Percentiles rank a stretch among this genome's conserved stretches.
Conservation (phyloP, 2,888 invertebrate genomes). For the Horisme vitalbata region DNA sequence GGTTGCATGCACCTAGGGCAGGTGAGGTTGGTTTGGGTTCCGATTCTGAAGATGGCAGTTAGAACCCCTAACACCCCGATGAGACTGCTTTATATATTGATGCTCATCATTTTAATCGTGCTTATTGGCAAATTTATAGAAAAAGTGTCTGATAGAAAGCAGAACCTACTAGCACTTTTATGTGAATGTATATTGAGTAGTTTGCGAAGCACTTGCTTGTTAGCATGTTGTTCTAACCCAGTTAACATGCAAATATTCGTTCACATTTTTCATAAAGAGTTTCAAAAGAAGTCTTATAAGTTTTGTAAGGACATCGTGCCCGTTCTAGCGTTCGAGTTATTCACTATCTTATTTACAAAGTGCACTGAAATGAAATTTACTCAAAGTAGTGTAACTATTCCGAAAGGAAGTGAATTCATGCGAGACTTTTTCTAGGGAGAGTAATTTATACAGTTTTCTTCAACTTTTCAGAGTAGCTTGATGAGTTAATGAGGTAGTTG, state of each 20-base stretch:
- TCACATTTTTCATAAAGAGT: slow-evolving; percentile 11
- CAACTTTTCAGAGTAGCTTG: slow-evolving; percentile 6
- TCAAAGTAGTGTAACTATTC: slow-evolving; percentile 25
- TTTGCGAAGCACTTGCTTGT: neutral
- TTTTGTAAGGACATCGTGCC: slow-evolving; percentile 16
- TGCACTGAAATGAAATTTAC: slow-evolving; percentile 27
- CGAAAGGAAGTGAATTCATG: slow-evolving; percentile 25
- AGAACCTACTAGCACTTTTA: too few species aligned
- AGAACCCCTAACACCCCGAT: too few species aligned
- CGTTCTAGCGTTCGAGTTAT: slow-evolving; percentile 21
- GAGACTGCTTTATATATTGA: too few species aligned
- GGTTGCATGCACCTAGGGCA: too few species aligned
- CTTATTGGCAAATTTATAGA: too few species aligned
- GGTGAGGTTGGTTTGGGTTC: too few species aligned
- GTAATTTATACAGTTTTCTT: slow-evolving; percentile 13
- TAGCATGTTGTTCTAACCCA: slow-evolving; percentile 6
- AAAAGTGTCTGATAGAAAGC: too few species aligned
- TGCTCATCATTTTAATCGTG: too few species aligned
- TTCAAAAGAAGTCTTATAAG: slow-evolving; percentile 15
- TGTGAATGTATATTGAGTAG: too few species aligned
- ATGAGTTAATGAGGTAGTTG: neutral
- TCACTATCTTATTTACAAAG: slow-evolving; percentile 28
- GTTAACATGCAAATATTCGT: slow-evolving; percentile 8
- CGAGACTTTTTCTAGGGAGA: slow-evolving; percentile 16
- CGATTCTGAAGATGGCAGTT: too few species aligned